Evolutionary conservation across 2,797 vertebrate genomes (phyloP).

Genomic region (Sparus aurata): DNA sequence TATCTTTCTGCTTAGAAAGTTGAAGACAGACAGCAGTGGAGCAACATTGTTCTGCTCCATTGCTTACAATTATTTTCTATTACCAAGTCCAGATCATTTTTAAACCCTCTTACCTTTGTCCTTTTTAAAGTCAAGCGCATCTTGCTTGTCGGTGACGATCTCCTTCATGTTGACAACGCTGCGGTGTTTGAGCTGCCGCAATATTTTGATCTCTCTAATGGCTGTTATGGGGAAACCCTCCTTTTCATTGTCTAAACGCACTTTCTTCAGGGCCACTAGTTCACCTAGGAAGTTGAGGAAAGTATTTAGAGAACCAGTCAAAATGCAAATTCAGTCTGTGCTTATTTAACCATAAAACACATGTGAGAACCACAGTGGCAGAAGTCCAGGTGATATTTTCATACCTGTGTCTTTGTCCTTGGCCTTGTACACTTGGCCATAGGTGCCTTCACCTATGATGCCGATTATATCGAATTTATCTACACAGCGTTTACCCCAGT

Average conservation of each 20-base stretch:
- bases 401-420: conserved; percentile 99
- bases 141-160: conserved; percentile 99
- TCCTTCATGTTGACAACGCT: conserved; percentile 99
- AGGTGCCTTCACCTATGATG: conserved; percentile 98
- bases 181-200: conserved; percentile 96
- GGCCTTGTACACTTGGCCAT: conserved; percentile 99
- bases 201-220: conserved; percentile 99
- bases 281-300: conserved; percentile 86
- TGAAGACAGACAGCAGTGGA: background rate
- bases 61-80: background rate
- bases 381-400: conserved; percentile 13
- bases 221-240: conserved; percentile 99
- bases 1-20: too few species aligned
- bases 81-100: background rate
- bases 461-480: conserved; percentile 99
- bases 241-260: conserved; percentile 98
- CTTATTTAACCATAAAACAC: background rate
- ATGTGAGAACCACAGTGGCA: background rate
- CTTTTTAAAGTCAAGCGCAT: conserved; percentile 99
- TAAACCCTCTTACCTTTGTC: conserved; percentile 91
- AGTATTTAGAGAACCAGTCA: background rate
- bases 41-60: background rate
- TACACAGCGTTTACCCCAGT: conserved; percentile 99
- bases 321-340: background rate
- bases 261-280: conserved; percentile 97